These are phyloP conservation scores for Zosterops pallidus DNA, from an alignment of 2,113 vertebrate species.

Conservation along the genomic window DNA sequence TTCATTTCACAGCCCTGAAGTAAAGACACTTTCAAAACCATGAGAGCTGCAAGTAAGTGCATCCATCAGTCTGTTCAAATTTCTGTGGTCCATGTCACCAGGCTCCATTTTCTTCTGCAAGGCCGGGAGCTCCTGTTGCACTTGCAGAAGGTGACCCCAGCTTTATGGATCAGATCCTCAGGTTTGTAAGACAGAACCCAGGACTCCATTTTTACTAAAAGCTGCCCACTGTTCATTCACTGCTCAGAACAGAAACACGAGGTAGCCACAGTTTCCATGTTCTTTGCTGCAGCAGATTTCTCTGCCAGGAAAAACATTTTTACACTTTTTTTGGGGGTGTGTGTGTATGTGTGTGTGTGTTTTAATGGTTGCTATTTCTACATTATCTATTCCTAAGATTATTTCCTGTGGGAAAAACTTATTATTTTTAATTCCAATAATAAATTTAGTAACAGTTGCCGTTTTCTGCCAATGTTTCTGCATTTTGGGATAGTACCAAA, in stretches of 20 bases:
- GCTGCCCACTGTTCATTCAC: background rate
- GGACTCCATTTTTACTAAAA: background rate
- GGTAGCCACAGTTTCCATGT: background rate
- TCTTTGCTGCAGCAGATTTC: background rate
- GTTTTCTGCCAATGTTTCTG: conserved; percentile 53
- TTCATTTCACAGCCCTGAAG: background rate
- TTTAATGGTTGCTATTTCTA: conserved; percentile 55
- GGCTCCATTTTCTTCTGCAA: background rate
- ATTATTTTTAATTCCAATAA: conserved; percentile 43
- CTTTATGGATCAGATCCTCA: background rate
- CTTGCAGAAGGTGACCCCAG: background rate
- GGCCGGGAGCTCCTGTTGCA: background rate
- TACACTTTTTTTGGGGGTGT: background rate
- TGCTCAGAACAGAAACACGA: background rate
- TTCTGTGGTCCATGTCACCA: background rate
- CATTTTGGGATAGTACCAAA: conserved; percentile 12
- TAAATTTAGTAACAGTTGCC: conserved; percentile 33
- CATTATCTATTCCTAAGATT: conserved; percentile 35
- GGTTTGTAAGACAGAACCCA: background rate
- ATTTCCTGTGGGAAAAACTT: conserved; percentile 53
- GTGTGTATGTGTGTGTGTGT: background rate
- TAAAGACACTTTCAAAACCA: background rate
- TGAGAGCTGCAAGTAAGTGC: accelerated
- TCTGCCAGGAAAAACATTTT: conserved; percentile 51
- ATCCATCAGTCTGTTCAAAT: accelerated